Evolutionary conservation across 1,140 invertebrate genomes (phyloP).

Genomic region (Limonius californicus): DNA sequence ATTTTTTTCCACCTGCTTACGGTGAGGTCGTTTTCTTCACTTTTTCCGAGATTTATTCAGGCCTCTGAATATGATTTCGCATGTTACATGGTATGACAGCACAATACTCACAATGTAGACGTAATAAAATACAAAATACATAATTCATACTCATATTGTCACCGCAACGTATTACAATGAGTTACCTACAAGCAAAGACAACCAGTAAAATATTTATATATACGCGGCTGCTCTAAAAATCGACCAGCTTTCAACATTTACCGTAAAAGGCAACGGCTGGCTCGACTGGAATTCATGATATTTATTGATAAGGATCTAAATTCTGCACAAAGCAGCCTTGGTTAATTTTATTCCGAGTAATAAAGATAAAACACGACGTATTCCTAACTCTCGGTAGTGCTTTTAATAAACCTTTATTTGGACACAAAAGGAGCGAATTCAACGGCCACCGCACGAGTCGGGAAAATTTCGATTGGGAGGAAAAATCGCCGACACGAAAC

Average conservation of each 20-base stretch:
- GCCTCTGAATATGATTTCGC: background rate
- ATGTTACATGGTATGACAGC: background rate
- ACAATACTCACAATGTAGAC: background rate
- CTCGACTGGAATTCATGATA: background rate
- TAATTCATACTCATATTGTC: conserved; percentile 11
- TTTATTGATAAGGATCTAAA: background rate
- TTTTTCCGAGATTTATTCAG: too few species aligned
- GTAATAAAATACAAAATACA: conserved; percentile 1
- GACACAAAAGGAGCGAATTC: too few species aligned
- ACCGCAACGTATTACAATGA: background rate
- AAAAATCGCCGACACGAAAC: background rate
- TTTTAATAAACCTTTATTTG: too few species aligned
- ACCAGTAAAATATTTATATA: background rate
- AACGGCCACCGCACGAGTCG: too few species aligned
- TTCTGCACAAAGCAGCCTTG: background rate
- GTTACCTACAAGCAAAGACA: background rate
- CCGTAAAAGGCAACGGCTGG: background rate
- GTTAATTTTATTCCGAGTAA: background rate
- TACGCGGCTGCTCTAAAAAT: background rate
- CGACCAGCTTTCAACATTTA: background rate
- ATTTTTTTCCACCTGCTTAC: too few species aligned
- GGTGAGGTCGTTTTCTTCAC: too few species aligned
- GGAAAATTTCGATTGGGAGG: background rate
- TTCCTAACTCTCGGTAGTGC: too few species aligned
- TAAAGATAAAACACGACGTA: background rate